Conservation (phyloP, 2,888 invertebrate genomes). For the Pollenia amentaria region DNA sequence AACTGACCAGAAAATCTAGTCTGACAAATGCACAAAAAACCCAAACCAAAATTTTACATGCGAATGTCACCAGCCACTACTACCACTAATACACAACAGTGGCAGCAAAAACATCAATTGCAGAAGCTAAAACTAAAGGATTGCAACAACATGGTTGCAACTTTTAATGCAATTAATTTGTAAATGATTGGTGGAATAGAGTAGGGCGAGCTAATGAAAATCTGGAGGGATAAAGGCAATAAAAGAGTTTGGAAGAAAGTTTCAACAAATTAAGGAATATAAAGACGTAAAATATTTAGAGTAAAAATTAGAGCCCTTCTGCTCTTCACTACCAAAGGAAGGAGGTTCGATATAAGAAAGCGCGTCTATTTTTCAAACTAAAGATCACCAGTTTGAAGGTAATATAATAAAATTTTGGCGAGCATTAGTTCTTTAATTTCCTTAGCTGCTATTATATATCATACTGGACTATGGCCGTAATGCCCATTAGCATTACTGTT, state of each 20-base stretch:
- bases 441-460: too few relatives aligned
- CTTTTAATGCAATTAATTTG: slow-evolving; percentile 78
- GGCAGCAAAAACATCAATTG: slow-evolving; percentile 13
- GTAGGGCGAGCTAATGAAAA: background rate
- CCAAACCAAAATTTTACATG: slow-evolving; percentile 56
- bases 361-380: too few relatives aligned
- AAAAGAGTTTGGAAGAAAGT: background rate
- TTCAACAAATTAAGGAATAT: too few relatives aligned
- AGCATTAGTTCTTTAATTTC: too few relatives aligned
- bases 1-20: slow-evolving; percentile 56
- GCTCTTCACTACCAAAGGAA: too few relatives aligned
- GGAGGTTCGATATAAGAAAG: too few relatives aligned
- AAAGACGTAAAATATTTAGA: too few relatives aligned
- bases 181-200: slow-evolving; percentile 73
- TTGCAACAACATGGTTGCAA: slow-evolving; percentile 45
- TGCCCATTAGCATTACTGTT: too few relatives aligned
- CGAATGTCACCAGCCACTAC: slow-evolving; percentile 49
- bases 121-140: background rate
- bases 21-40: slow-evolving; percentile 65
- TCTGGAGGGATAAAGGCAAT: background rate
- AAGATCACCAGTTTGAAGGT: too few relatives aligned
- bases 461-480: too few relatives aligned
- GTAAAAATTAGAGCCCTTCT: too few relatives aligned
- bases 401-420: too few relatives aligned
- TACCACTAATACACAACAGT: slow-evolving; percentile 25